Evolutionary conservation across 37 sponge, comb jelly and placozoan species (phyloP).

Genomic region (Beroe forskalii): DNA sequence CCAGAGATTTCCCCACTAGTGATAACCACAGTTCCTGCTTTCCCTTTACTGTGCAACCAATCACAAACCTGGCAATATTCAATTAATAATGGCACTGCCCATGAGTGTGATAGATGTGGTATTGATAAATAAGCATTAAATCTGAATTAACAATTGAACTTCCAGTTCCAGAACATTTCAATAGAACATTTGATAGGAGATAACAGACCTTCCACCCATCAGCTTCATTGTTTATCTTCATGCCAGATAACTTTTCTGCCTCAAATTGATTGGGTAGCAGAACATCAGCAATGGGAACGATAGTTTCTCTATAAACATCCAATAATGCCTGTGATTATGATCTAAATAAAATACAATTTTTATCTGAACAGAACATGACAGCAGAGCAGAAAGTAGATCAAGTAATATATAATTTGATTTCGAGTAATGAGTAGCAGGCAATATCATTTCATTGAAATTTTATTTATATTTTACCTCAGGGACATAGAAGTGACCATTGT

Average conservation of each 20-base stretch:
- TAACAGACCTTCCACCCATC: slow-evolving; percentile 78
- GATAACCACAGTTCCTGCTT: slow-evolving; percentile 59
- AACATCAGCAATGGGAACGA: slow-evolving; percentile 83
- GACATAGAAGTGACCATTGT: slow-evolving; percentile 75
- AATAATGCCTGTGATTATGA: slow-evolving; percentile 69
- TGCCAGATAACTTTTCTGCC: slow-evolving; percentile 78
- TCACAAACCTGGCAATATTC: slow-evolving; percentile 41
- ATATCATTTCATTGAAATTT: no score
- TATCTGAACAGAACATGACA: no score
- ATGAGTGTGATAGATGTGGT: no score
- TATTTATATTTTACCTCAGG: slow-evolving; percentile 35
- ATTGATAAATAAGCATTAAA: not conserved
- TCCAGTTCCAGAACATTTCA: no score
- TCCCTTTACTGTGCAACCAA: slow-evolving; percentile 6
- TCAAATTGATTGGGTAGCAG: slow-evolving; percentile 97
- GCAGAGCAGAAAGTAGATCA: no score
- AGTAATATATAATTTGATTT: no score
- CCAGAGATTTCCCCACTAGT: slow-evolving; percentile 36
- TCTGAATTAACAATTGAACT: not conserved
- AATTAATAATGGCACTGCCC: no score
- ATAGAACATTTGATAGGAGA: no score
- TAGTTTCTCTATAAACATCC: slow-evolving; percentile 75
- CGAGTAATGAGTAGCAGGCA: no score
- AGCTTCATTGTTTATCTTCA: slow-evolving; percentile 73
- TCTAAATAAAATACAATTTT: no score